A percentile compares a stretch with the other conserved stretches of the same genome.
These are phyloP conservation scores for Andrena marginata DNA, from an alignment of 2,888 invertebrate species.

Conservation along the genomic window DNA sequence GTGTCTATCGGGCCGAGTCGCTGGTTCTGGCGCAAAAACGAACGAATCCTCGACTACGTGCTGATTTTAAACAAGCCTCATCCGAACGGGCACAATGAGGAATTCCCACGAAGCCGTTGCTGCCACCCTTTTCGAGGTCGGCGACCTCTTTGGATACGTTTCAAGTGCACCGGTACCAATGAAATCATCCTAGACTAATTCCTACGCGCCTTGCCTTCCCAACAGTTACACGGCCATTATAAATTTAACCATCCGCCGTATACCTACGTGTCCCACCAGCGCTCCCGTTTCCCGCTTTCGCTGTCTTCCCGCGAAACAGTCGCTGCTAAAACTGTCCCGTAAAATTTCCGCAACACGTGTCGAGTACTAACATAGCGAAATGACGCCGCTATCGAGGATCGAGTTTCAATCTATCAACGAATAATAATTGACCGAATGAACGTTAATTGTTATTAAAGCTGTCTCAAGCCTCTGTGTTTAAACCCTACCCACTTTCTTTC, in stretches of 20 bases:
- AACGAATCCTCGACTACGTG: constrained; percentile 63
- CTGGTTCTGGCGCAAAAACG: constrained; percentile 51
- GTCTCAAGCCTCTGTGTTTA: too few relatives aligned
- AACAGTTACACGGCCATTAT: background rate
- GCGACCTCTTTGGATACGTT: constrained; percentile 69
- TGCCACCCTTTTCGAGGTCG: constrained; percentile 76
- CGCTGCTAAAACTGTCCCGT: constrained; percentile 1
- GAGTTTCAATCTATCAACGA: too few relatives aligned
- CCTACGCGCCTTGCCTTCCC: constrained; percentile 7
- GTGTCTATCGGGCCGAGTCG: constrained; percentile 11
- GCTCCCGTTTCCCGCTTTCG: constrained; percentile 12
- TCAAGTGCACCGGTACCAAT: constrained; percentile 63
- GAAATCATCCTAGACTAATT: constrained; percentile 53
- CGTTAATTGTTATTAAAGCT: too few relatives aligned
- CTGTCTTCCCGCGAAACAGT: background rate
- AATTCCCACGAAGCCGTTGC: constrained; percentile 81
- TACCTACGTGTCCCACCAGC: background rate
- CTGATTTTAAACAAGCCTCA: constrained; percentile 67
- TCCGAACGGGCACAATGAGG: constrained; percentile 67
- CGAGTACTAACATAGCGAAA: background rate
- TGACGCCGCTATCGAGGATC: too few relatives aligned
- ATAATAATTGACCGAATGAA: too few relatives aligned
- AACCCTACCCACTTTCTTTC: too few relatives aligned
- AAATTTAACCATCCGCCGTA: constrained; percentile 49
- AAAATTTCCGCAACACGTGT: background rate